These are phyloP conservation scores for Ormyrus labotus DNA, from an alignment of 2,888 invertebrate genomes.

Conservation along the genomic window DNA sequence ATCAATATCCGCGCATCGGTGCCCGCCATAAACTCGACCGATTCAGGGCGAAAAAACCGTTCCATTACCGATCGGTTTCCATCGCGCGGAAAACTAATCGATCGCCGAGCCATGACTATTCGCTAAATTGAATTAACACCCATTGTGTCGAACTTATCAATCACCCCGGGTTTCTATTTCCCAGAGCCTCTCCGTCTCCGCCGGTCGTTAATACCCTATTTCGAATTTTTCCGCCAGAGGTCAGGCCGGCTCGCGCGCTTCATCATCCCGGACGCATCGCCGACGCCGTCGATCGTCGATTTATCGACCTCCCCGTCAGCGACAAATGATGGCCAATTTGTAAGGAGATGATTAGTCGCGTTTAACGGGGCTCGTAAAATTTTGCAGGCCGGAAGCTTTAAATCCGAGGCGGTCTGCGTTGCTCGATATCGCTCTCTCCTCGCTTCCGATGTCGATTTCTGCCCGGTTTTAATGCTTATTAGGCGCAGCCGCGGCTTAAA, in stretches of 20 bases:
- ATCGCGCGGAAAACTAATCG: not conserved
- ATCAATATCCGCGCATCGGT: too few species aligned
- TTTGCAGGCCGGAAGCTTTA: too few species aligned
- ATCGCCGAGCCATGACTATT: constrained; percentile 2
- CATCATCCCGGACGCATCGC: not conserved
- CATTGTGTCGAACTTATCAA: constrained; percentile 35
- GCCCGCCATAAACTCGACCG: not conserved
- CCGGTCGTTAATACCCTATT: constrained; percentile 6
- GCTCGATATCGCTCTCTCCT: too few species aligned
- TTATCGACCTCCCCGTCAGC: constrained; percentile 31
- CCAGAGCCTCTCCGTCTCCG: not conserved
- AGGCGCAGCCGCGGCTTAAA: too few species aligned
- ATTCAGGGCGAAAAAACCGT: not conserved
- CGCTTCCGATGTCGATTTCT: too few species aligned
- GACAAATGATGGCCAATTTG: constrained; percentile 45
- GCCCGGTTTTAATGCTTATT: too few species aligned
- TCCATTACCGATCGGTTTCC: not conserved
- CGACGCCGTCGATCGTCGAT: constrained; percentile 3
- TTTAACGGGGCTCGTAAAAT: not conserved
- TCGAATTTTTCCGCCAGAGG: too few species aligned
- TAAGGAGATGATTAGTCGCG: constrained; percentile 14
- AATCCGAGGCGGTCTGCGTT: too few species aligned
- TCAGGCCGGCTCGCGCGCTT: not conserved
- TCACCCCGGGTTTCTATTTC: not conserved
- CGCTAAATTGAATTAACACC: constrained; percentile 34